Base-by-base conservation (phyloP, 2,113 vertebrate species). In the Anarhynchus alexandrinus region DNA sequence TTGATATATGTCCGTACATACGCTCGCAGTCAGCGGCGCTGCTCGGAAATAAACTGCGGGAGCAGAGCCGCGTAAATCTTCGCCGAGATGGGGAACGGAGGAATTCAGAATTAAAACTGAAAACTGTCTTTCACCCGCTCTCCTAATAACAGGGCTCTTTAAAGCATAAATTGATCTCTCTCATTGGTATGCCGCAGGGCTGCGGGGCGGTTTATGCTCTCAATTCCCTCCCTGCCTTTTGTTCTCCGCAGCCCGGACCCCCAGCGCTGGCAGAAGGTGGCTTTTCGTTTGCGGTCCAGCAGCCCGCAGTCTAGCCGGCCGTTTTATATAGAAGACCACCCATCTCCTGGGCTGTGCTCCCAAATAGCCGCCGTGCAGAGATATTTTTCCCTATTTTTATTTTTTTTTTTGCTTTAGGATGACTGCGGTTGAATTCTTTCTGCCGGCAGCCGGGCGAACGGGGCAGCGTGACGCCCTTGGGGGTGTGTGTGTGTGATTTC, bases 51-150 rank as follows among this genome's bases (percentile, higher is more conserved):
- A 87, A 93, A 91, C 92, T 59, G 90, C 88, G 6, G 79, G 76
- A 90, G 93, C 95, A 3, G 43, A n/a, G 93, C 86, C 71, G 54
- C 82, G 92, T 96, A 96, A 94, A 94, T 97, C 95, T 95, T 94
- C 25, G 2, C 74, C 36, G 43, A 90, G 86, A 92, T 80, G 83
- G 94, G 93, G 93, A 77, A 72, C 76, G 82, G 89, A 85, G 91
- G 79, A 88, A 93, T 94, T 93, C 69, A 16, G 95, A 86, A 86
- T 85, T 66, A 43, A 88, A 85, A 43, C 87, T 18, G 82, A 85
- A 87, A 85, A 70, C 77, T 84, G 76, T 36, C 92, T 36, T 32
- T 36, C 70, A 47, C 34, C 71, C 57, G 9, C 91, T 32, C 73
- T 43, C 52, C 66, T 88, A 58, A 51, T 90, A 72, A 82, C 85